These are phyloP conservation scores for Mugil cephalus DNA, from an alignment of 2,113 vertebrate species.

Conservation along the genomic window DNA sequence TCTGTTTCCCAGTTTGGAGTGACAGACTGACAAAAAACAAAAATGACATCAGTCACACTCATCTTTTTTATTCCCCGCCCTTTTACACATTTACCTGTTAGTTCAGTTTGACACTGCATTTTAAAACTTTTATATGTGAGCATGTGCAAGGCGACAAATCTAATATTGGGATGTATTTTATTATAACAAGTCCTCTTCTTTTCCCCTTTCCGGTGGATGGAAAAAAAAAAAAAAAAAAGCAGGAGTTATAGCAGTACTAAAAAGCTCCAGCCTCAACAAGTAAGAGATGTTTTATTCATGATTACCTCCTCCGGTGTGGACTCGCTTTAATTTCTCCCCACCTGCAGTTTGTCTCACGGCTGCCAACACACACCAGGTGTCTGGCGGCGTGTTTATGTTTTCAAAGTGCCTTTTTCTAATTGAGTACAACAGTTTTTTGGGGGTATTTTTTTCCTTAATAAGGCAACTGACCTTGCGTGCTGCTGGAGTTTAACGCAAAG, in stretches of 20 bases:
- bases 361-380: slow-evolving; percentile 68
- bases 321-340: slow-evolving; percentile 67
- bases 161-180: slow-evolving; percentile 5
- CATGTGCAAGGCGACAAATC: background rate
- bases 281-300: slow-evolving; percentile 76
- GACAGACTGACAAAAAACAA: slow-evolving; percentile 19
- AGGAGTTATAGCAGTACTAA: slow-evolving; percentile 49
- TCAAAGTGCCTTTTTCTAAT: slow-evolving; percentile 69
- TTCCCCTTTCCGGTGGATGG: slow-evolving; percentile 20
- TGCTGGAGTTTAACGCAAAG: slow-evolving; percentile 51
- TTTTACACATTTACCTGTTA: too few relatives aligned
- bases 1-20: slow-evolving; percentile 1
- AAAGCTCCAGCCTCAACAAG: slow-evolving; percentile 60
- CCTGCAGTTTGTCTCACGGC: slow-evolving; percentile 58
- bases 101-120: slow-evolving; percentile 17
- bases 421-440: slow-evolving; percentile 50
- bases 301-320: slow-evolving; percentile 56
- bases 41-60: slow-evolving; percentile 10
- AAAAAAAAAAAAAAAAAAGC: slow-evolving; percentile 44
- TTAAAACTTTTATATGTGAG: background rate
- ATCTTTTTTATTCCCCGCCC: too few relatives aligned
- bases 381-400: slow-evolving; percentile 58
- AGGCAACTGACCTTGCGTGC: slow-evolving; percentile 63
- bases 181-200: background rate
- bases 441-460: slow-evolving; percentile 57